A percentile compares a stretch with the other conserved stretches of the same genome.
Conservation (phyloP, 1,140 invertebrate species). For the Trachymyrmex septentrionalis region DNA sequence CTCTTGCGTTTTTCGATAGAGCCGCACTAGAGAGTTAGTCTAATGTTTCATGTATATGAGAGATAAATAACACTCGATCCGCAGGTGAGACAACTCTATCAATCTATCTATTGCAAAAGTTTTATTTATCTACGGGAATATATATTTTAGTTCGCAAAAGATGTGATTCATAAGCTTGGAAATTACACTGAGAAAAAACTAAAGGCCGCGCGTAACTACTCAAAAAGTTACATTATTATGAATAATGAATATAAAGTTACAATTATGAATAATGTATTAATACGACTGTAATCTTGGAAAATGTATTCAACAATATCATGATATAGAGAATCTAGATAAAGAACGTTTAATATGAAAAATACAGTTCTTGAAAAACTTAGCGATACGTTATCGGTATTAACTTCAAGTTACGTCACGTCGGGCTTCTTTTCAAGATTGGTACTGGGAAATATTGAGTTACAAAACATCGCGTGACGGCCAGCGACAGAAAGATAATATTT, state of each 20-base stretch:
- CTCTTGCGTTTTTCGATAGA: not conserved
- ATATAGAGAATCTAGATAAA: not conserved
- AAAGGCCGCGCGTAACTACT: not conserved
- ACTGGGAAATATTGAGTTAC: slow-evolving; percentile 46
- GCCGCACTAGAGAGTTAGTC: not conserved
- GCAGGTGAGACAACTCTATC: slow-evolving; percentile 3
- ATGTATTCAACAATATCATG: not conserved
- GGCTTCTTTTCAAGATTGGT: slow-evolving; percentile 17
- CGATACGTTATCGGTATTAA: slow-evolving; percentile 24
- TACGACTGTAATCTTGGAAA: not conserved
- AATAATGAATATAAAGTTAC: not conserved
- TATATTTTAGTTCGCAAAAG: not conserved
- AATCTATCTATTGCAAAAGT: slow-evolving; percentile 21
- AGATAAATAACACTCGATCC: slow-evolving; percentile 21
- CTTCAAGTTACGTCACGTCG: not conserved
- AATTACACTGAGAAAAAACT: not conserved
- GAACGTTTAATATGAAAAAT: not conserved
- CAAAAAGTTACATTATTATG: not conserved
- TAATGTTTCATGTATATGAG: slow-evolving; percentile 12
- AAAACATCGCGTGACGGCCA: slow-evolving; percentile 45
- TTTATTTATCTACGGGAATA: not conserved
- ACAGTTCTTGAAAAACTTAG: not conserved
- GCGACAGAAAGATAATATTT: slow-evolving; percentile 57
- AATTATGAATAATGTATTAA: not conserved
- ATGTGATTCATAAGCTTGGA: no score